phyloP scores from a whole-genome alignment of 1,140 invertebrate species.

The Drosophila ironensis region DNA sequence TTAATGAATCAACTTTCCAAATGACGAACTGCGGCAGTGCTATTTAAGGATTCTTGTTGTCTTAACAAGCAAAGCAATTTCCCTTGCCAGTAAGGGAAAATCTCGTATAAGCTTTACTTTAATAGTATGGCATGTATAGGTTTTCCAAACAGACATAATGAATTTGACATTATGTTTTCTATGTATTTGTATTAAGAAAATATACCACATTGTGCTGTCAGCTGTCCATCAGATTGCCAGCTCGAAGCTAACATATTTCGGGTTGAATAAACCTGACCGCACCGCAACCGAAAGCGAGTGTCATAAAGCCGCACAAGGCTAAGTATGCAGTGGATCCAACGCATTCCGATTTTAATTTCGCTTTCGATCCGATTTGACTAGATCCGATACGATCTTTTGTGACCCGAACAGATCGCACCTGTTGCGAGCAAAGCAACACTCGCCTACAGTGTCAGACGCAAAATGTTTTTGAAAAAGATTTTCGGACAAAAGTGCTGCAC shows the following conservation, averaged over 20 bases:
- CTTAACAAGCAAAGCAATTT: too few species aligned
- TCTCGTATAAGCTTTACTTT: too few species aligned
- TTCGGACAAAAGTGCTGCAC: constrained; percentile 36
- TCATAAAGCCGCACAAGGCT: constrained; percentile 61
- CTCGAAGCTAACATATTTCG: constrained; percentile 19
- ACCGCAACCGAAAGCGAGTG: constrained; percentile 60
- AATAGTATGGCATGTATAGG: too few species aligned
- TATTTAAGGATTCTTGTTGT: too few species aligned
- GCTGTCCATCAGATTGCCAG: constrained; percentile 18
- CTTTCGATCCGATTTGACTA: constrained; percentile 14
- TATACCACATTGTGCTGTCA: background rate
- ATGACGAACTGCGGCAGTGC: too few species aligned
- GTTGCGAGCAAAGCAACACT: constrained; percentile 33
- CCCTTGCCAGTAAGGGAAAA: too few species aligned
- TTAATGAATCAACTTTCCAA: constrained; percentile 13
- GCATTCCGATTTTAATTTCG: constrained; percentile 44
- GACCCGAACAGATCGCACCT: constrained; percentile 54
- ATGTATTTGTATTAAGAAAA: too few species aligned
- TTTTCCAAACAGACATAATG: too few species aligned
- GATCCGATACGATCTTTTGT: too few species aligned
- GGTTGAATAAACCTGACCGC: constrained; percentile 57
- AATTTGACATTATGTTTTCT: too few species aligned
- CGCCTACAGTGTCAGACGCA: constrained; percentile 35
- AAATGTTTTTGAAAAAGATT: constrained; percentile 5
- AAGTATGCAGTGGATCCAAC: constrained; percentile 22